Evolutionary conservation across 2,113 vertebrate genomes (phyloP), one percentile per base, ranked within the genome.

Genomic region (Gymnocephalus cernua): DNA sequence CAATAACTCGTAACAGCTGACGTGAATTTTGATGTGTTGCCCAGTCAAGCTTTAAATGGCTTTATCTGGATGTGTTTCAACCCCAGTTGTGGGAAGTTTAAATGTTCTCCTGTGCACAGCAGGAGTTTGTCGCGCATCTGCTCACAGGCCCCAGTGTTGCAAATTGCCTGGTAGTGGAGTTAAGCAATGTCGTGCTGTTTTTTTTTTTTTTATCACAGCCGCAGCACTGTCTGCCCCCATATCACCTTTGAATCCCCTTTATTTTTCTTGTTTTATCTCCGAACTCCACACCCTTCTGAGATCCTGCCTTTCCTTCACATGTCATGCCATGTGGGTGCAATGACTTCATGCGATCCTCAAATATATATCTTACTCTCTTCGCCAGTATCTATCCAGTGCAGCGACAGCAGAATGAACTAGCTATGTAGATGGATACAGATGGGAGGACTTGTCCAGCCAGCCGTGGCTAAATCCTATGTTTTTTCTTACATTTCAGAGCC

Each of bases 61-160:
- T 82, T 70, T 44, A 65, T 80, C 53, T 69, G 61, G 12, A 79
- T 82, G 50, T 65, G 59, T 80, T 74, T 72, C 64, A 64, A 23
- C 14, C 38, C 48, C 50, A 16, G 41, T 53, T 3, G 21, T 75
- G 48, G 53, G 64, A 83, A 84, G 11, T 66, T 51, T 66, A 64
- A 84, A 76, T 74, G 73, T 73, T 74, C 41, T 68, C 14, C 13
- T 70, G 11, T 48, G 23, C 80, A n/a, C 84, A 65, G 56, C 56
- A 21, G 81, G 81, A 38, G 69, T 32, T 61, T 56, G 71, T 85
- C 38, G 2, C 35, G 57, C 23, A 75, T 74, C 83, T 83, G 11
- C 85, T 79, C 1, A 1, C 25, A 41, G 66, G 54, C 27, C 53
- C 44, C 6, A 5, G 50, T 72, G n/a, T 47, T 80, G 73, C 54